These are phyloP conservation scores for zebrafish (Danio rerio) DNA, from an alignment of 2,113 vertebrate genomes.

Conservation along the genomic window DNA sequence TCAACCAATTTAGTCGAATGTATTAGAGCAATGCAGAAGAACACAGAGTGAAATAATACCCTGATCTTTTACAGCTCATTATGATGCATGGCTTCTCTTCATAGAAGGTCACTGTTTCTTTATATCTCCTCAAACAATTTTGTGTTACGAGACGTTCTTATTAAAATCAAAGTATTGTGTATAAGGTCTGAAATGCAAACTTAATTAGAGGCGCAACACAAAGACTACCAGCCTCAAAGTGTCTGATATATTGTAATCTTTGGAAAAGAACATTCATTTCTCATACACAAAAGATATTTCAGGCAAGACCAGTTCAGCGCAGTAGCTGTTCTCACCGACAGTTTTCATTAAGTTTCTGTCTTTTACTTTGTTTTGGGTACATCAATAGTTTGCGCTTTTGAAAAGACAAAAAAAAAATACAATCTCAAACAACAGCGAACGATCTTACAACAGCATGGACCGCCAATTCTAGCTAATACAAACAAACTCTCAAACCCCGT, in stretches of 20 bases:
- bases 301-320: neutral
- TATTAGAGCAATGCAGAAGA: neutral
- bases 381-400: neutral
- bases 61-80: slow-evolving; percentile 4
- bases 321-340: neutral
- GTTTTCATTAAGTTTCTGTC: slow-evolving; percentile 29
- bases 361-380: slow-evolving; percentile 20
- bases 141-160: slow-evolving; percentile 10
- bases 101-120: slow-evolving; percentile 22
- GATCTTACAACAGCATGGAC: neutral
- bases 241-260: neutral
- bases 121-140: neutral
- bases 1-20: neutral
- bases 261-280: slow-evolving; percentile 11
- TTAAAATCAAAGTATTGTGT: slow-evolving; percentile 25
- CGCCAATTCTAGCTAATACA: neutral
- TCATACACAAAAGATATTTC: slow-evolving; percentile 21
- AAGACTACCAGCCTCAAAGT: neutral
- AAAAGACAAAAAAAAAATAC: slow-evolving; percentile 2
- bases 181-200: slow-evolving; percentile 11
- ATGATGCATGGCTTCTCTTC: slow-evolving; percentile 18
- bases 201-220: slow-evolving; percentile 11
- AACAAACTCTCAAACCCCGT: neutral
- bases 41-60: slow-evolving; percentile 9
- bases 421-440: neutral